Evolutionary conservation across 2,797 vertebrate genomes (phyloP), one percentile per base, ranked within the genome.

Genomic region (Knipowitschia caucasica): DNA sequence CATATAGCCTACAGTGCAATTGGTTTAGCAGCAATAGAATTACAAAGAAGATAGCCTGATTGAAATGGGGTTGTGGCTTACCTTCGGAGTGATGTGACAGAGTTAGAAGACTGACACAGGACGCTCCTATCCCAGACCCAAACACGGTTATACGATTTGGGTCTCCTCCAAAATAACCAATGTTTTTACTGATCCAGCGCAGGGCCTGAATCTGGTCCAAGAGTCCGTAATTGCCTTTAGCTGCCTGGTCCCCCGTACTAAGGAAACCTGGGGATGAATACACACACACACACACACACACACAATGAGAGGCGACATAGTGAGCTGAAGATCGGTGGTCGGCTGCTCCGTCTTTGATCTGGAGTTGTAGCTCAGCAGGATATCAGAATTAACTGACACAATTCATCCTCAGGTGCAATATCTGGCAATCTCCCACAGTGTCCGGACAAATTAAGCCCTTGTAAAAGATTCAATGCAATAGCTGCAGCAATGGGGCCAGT

Each of bases 51-150:
- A n/a, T n/a, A n/a, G n/a, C n/a, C n/a, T n/a, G n/a, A n/a, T n/a
- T n/a, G n/a, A n/a, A n/a, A n/a, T n/a, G n/a, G n/a, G n/a, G n/a
- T n/a, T n/a, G n/a, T n/a, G n/a, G n/a, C 65, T 94, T 94, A 98
- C 97, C 97, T 91, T 99, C 97, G 83, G 97, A 98, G 89, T 98
- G 97, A 90, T 99, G 97, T 81, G 96, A 99, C 81, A 99, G 89
- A 65, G 95, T 99, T 61, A 99, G 92, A 34, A 99, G 91, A 81
- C 98, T 98, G 89, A 99, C 96, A 67, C 96, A 98, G 25, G 97
- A 96, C 43, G 95, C 97, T 23, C 97, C 97, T 46, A 98, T 98
- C 67, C 97, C 97, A 56, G 97, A 99, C 90, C 96, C 97, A 80
- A 99, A 99, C 63, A 99, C 97, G 9, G 90, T 91, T 65, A 91